Conservation (phyloP, 2,797 vertebrate species). For the Agapornis canus region DNA sequence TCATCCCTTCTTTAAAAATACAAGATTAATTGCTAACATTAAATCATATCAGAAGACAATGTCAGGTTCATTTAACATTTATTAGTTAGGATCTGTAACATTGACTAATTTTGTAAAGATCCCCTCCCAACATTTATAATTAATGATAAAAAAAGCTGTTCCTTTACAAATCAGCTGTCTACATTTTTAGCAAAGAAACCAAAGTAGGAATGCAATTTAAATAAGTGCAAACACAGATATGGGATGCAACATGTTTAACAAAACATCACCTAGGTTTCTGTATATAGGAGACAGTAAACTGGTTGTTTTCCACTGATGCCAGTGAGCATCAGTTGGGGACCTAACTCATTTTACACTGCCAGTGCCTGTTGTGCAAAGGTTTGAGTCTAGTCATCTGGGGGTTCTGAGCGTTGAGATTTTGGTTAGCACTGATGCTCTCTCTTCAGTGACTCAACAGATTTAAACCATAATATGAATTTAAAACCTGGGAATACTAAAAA, state of each 20-base stretch:
- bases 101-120: conserved; percentile 43
- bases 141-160: conserved; percentile 1
- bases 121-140: conserved; percentile 31
- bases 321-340: neutral
- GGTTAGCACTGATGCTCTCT: neutral
- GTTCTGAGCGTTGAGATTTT: neutral
- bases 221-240: neutral
- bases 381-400: neutral
- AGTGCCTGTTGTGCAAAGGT: neutral
- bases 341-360: neutral
- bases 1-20: conserved; percentile 49
- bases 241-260: neutral
- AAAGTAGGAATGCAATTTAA: neutral
- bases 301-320: neutral
- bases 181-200: neutral
- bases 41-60: conserved; percentile 51
- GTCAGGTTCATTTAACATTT: conserved; percentile 63
- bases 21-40: conserved; percentile 58
- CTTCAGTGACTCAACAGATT: neutral
- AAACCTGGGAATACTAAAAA: neutral
- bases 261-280: neutral
- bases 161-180: neutral
- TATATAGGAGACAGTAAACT: neutral
- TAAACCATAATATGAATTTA: neutral
- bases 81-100: conserved; percentile 27